Evolutionary conservation across 2,888 invertebrate species (phyloP), one percentile per base, ranked within the genome.

Genomic region (Eurytoma adleriae): DNA sequence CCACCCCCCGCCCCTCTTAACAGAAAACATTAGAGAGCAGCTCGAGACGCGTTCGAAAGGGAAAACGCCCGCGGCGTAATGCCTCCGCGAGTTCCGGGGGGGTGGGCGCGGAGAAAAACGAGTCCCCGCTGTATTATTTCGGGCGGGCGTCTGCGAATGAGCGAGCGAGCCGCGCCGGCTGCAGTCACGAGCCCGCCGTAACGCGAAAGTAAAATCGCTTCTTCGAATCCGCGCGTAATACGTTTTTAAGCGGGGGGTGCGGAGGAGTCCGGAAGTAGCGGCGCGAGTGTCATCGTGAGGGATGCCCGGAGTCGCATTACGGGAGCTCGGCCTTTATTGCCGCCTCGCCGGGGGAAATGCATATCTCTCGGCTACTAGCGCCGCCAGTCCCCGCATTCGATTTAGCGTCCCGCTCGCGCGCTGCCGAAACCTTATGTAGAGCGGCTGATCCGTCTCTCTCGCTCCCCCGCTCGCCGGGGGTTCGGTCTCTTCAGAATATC

Each of bases 191-290:
- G 40, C 40, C 10, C 10, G 40, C 82, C 76, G 78, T 82, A 83
- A 82, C 79, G 83, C 83, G 81, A 80, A 82, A 84, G 85, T 86
- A 85, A 86, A 87, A 87, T 85, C 84, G 85, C 81, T 85, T 84
- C 83, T 86, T 84, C 84, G 83, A 84, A 85, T 86, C 83, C 81
- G 82, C 84, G 83, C 61, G 80, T 86, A 86, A 87, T 86, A 85
- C 83, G 84, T 84, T 87, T 87, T 87, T 85, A 85, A 85, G 84
- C 57, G 13, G 67, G 18, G 30, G 10, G 40, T 10, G 18, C 52
- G 16, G 20, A 56, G 40, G 64, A 14, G n/a, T 54, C 54, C 54
- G 70, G 69, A 69, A 77, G 69, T 62, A 77, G 70, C 18, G 27
- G 62, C 69, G 54, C 69, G 62, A 69, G 69, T 77, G 67, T 69